Evolutionary conservation across 1,140 invertebrate species (phyloP), one percentile per base, ranked within the genome.

Genomic region (Drosophila rhopaloa): DNA sequence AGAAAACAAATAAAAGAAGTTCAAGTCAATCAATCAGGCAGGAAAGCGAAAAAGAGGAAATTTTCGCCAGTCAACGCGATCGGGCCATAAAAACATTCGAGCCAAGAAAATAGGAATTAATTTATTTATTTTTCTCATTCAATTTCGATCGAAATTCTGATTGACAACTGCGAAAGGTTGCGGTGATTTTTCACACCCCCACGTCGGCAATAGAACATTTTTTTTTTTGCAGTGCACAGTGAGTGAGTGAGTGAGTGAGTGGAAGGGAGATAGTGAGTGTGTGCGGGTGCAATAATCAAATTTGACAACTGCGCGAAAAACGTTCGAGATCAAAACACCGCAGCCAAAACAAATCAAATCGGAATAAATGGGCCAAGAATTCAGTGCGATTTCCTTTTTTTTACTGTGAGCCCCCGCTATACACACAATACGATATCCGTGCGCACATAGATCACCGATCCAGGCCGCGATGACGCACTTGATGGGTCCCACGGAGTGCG

Each of bases 231-330:
- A 74, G 82, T 79, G 78, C 50, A 53, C 40, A 43, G 13, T 35
- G 47, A 67, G 41, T 65, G 44, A 67, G 41, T 65, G 44, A 38
- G 35, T 32, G 19, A 37, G 40, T 63, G 38, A 16, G 40, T 53
- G 29, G 47, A 24, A 24, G 53, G 53, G 48, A 47, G 40, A 40
- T 29, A 27, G 19, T 32, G 59, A 27, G 59, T 32, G 53, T 53
- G 65, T 60, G 75, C 24, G 58, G 53, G 40, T 70, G 65, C 74
- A 88, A 86, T 88, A 89, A 80, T 77, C 79, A 56, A 89, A 89
- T 88, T 83, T 88, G 83, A 88, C 79, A 88, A 88, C 84, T 77
- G 84, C 80, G 83, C 84, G 79, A 89, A 89, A 77, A 86, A 88
- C 79, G 44, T 88, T 80, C 41, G 27, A 67, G 55, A 74, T 88